Base-by-base conservation (phyloP, 23 tunicate genomes). In the Styela clava region DNA sequence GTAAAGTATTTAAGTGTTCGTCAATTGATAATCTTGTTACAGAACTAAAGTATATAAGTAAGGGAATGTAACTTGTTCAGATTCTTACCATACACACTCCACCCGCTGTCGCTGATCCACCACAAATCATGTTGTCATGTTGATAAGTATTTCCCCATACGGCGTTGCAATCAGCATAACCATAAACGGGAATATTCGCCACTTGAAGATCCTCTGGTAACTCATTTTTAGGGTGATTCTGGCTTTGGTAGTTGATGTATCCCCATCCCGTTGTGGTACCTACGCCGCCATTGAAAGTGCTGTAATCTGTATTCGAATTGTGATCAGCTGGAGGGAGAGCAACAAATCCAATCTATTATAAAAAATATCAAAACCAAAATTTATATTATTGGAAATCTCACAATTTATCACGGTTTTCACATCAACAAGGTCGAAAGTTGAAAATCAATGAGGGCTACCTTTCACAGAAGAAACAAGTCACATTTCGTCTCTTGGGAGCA, bases 241-340 rank as follows among this genome's bases (percentile, higher is more conserved):
- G 31, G 7, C 9, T 3, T 16, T 16, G 5, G 31, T 65, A 65
- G 35, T 12, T 16, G 34, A 32, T 71, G 77, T 71, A 71, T 27
- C 77, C 77, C 77, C 77, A 71, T 71, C 77, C 77, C 2, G 34
- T 71, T 71, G 77, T 71, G 3, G 29, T 34, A 34, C 35, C 77
- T 5, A 21, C 7, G 7, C 77, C 77, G n/a, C n/a, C n/a, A n/a
- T n/a, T n/a, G n/a, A n/a, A n/a, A n/a, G n/a, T n/a, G 77, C 20
- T 22, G 35, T 28, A 71, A 3, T 71, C 37, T 5, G 77, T 30
- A 71, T 33, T 18, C 35, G 35, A 16, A 34, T 71, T 34, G 56
- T 44, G 56, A 30, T 71, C 16, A 3, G 34, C 16, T 30, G 35
- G 35, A 5, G 35, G 34, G 16, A 71, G 27, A 3, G 77, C 35